These are phyloP conservation scores for Bacillus rossius DNA, from an alignment of 1,140 invertebrate genomes.

Conservation along the genomic window DNA sequence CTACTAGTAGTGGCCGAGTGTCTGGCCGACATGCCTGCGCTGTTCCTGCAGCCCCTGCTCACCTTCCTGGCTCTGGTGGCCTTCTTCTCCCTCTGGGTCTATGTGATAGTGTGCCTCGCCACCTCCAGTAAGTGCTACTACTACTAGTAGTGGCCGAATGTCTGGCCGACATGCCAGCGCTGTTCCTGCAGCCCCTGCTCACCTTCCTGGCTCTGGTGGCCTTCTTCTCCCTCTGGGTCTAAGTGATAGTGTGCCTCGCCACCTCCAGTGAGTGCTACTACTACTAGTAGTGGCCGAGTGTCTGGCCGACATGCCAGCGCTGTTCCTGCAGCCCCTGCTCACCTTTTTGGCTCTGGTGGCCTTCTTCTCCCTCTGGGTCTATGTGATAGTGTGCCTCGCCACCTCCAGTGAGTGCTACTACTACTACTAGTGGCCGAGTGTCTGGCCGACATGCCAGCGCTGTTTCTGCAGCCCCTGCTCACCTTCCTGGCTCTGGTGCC, in stretches of 20 bases:
- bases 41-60: conserved; percentile 82
- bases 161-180: conserved; percentile 72
- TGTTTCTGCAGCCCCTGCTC: conserved; percentile 82
- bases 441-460: conserved; percentile 72
- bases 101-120: conserved; percentile 64
- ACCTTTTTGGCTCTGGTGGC: conserved; percentile 72
- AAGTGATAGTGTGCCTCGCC: conserved; percentile 64
- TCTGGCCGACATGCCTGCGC: conserved; percentile 72
- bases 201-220: conserved; percentile 72
- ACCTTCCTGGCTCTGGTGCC: conserved; percentile 72
- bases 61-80: conserved; percentile 72
- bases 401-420: conserved; percentile 66
- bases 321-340: conserved; percentile 82
- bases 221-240: conserved; percentile 83
- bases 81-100: conserved; percentile 83
- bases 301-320: conserved; percentile 72
- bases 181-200: conserved; percentile 82
- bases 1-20: too few relatives aligned
- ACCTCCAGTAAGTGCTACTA: conserved; percentile 66
- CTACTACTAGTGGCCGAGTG: too few relatives aligned
- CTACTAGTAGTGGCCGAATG: too few relatives aligned
- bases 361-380: conserved; percentile 83
- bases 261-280: conserved; percentile 66
- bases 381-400: conserved; percentile 64
- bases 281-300: too few relatives aligned